phyloP scores from a whole-genome alignment of 2,888 invertebrate species.

The Gnatocerus cornutus region DNA sequence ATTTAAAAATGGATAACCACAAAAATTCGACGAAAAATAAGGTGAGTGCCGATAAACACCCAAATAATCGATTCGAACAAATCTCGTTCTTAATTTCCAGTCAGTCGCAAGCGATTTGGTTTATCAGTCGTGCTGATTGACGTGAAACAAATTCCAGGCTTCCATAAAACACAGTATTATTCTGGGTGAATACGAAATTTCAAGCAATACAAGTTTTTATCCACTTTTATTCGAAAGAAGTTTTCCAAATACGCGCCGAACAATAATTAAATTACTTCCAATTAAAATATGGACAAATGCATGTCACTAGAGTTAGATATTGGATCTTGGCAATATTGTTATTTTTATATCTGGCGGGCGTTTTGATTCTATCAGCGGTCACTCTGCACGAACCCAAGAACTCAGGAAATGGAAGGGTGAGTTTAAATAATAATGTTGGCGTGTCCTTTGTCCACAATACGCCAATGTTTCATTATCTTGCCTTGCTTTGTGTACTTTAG shows the following conservation, averaged over 20 bases:
- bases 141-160: slow-evolving; percentile 9
- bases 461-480: background rate
- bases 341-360: slow-evolving; percentile 69
- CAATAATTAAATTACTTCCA: slow-evolving; percentile 33
- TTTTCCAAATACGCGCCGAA: slow-evolving; percentile 23
- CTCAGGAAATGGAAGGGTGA: slow-evolving; percentile 54
- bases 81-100: no score
- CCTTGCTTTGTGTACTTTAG: no score
- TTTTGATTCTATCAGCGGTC: slow-evolving; percentile 70
- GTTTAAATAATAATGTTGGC: slow-evolving; percentile 2
- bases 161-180: slow-evolving; percentile 18
- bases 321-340: slow-evolving; percentile 70
- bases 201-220: slow-evolving; percentile 16
- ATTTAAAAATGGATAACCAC: slow-evolving; percentile 1
- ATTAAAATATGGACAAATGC: slow-evolving; percentile 65
- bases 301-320: slow-evolving; percentile 69
- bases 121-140: slow-evolving; percentile 4
- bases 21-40: background rate
- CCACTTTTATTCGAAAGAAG: slow-evolving; percentile 5
- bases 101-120: background rate
- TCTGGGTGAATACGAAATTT: background rate
- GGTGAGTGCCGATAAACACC: slow-evolving; percentile 5
- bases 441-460: background rate
- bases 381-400: slow-evolving; percentile 68
- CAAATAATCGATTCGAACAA: slow-evolving; percentile 8